A percentile compares a stretch with the other conserved stretches of the same genome.
Conservation (phyloP, 2,797 vertebrate genomes). For the Diplodus sargus region DNA sequence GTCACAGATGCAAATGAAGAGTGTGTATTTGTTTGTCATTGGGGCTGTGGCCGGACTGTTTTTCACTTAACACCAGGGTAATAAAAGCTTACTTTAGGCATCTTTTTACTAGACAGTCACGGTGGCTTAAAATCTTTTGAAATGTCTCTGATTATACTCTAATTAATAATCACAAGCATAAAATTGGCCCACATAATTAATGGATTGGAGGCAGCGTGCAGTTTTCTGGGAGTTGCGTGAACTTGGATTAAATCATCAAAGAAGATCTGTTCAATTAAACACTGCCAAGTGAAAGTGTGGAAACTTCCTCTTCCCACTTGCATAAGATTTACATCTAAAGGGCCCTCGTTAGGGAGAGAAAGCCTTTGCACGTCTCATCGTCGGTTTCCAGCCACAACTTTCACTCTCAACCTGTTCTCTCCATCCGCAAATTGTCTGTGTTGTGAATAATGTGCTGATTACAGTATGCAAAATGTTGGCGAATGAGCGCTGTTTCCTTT, state of each 20-base stretch:
- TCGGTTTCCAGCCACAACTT: background rate
- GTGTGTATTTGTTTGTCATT: constrained; percentile 14
- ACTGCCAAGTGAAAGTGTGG: constrained; percentile 24
- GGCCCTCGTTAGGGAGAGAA: background rate
- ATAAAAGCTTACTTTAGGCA: too few relatives aligned
- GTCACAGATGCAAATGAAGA: constrained; percentile 33
- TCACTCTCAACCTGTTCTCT: background rate
- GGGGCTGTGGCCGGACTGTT: background rate
- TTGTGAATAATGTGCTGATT: constrained; percentile 9
- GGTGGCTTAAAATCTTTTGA: constrained; percentile 24
- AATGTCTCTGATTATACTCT: constrained; percentile 19
- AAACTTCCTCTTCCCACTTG: constrained; percentile 23
- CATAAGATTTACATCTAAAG: constrained; percentile 36
- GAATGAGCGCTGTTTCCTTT: constrained; percentile 16
- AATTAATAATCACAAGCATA: constrained; percentile 53
- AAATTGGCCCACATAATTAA: constrained; percentile 55
- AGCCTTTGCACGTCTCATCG: background rate
- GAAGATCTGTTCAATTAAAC: constrained; percentile 54
- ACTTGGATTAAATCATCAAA: constrained; percentile 67
- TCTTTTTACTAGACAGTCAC: constrained; percentile 3
- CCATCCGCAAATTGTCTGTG: background rate
- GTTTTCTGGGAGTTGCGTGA: constrained; percentile 49
- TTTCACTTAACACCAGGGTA: background rate
- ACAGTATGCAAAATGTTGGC: constrained; percentile 1
- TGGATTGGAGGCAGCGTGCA: constrained; percentile 36